phyloP scores from a whole-genome alignment of 2,888 invertebrate species.

The Meandrusa payeni region DNA sequence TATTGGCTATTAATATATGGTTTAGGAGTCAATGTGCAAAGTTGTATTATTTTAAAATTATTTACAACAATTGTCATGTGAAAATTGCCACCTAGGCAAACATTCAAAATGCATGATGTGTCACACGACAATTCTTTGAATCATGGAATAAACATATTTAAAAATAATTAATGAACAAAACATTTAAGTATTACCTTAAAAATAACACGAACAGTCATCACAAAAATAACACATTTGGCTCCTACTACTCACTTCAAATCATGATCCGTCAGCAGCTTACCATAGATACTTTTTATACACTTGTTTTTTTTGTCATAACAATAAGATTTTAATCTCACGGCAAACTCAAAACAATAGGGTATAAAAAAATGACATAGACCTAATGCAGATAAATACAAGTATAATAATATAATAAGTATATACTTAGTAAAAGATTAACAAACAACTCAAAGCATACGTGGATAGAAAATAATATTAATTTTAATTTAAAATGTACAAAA shows the following conservation, averaged over 20 bases:
- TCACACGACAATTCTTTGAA: constrained; percentile 26
- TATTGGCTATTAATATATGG: too few species aligned
- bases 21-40: too few species aligned
- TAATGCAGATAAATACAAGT: too few species aligned
- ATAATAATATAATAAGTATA: too few species aligned
- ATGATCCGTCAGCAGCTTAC: constrained; percentile 64
- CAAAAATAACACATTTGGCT: constrained; percentile 74
- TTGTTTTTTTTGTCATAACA: neutral
- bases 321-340: neutral
- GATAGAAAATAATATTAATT: too few species aligned
- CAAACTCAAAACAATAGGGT: too few species aligned
- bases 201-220: constrained; percentile 75
- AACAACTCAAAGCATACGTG: too few species aligned
- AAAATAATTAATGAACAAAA: too few species aligned
- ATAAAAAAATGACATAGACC: too few species aligned
- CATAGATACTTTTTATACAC: constrained; percentile 17
- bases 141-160: constrained; percentile 20
- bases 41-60: too few species aligned
- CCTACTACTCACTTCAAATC: constrained; percentile 75
- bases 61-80: constrained; percentile 52
- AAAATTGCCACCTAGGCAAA: constrained; percentile 75
- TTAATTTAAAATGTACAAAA: too few species aligned
- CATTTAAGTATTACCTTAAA: constrained; percentile 66
- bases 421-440: too few species aligned
- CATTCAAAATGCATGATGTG: constrained; percentile 34